Evolutionary conservation across 2,888 invertebrate genomes (phyloP), one percentile per base, ranked within the genome.

Genomic region (Micoletzkya japonica): DNA sequence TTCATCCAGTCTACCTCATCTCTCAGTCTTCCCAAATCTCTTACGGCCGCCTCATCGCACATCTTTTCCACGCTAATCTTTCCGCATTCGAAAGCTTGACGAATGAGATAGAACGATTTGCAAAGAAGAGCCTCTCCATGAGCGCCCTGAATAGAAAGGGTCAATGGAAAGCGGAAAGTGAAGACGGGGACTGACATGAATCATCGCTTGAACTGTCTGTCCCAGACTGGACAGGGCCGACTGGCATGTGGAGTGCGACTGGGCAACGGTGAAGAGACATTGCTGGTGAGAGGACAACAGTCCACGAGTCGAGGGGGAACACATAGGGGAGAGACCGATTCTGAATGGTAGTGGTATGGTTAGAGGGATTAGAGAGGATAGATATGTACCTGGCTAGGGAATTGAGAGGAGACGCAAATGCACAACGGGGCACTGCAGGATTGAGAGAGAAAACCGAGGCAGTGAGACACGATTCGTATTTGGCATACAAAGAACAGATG

Each of bases 111-210:
- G 77, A 84, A 84, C 2, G 80, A 74, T 61, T 84, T 84, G 74
- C 84, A 84, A 32, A 84, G 73, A 24, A 82, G 76, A 26, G 83
- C 83, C 50, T 83, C 82, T 34, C 81, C 81, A 61, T 83, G 83
- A 26, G 84, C 77, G 39, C 83, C 83, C 70, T 79, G 61, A 49
- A 64, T 14, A 6, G 10, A n/a, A n/a, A n/a, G n/a, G n/a, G n/a
- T n/a, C n/a, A n/a, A n/a, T n/a, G 49, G 2, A n/a, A 10, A n/a
- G 3, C 49, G 17, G 49, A 49, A n/a, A 20, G 24, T 10, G 49
- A 49, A 14, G 24, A 7, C 52, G 4, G 14, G 24, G 4, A 20
- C 67, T 44, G 28, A 76, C 75, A 60, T 81, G 76, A 10, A 82
- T 68, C 82, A 82, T 82, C 73, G 77, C 74, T 44, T 79, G 74